A percentile compares a stretch with the other conserved stretches of the same genome.
Evolutionary conservation across 2,888 invertebrate genomes (phyloP).

Genomic region (Tetheella fluctuosa): DNA sequence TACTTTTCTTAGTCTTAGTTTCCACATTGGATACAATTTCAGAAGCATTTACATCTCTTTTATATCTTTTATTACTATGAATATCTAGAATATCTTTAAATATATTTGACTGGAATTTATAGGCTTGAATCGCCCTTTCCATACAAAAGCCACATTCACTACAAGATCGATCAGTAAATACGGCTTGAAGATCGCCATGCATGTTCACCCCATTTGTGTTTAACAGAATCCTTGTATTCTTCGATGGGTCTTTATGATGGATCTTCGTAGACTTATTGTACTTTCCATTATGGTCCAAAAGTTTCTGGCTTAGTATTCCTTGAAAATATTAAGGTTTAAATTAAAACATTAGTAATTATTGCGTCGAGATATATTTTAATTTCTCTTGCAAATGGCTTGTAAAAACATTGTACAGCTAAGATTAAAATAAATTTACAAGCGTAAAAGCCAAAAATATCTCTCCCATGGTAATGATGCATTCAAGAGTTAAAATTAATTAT

Average conservation of each 20-base stretch:
- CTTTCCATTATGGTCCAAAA: slow-evolving; percentile 5
- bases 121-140: slow-evolving; percentile 52
- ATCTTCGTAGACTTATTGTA: slow-evolving; percentile 16
- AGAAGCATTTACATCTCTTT: slow-evolving; percentile 34
- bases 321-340: slow-evolving; percentile 24
- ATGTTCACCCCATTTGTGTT: slow-evolving; percentile 36
- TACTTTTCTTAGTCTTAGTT: slow-evolving; percentile 30
- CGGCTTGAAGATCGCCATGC: slow-evolving; percentile 41
- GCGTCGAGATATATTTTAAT: background rate
- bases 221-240: slow-evolving; percentile 3
- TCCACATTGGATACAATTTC: slow-evolving; percentile 21
- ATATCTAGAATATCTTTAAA: slow-evolving; percentile 30
- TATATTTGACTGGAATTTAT: slow-evolving; percentile 38
- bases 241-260: background rate
- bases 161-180: slow-evolving; percentile 51
- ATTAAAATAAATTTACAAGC: background rate
- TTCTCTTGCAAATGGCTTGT: background rate
- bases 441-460: too few species aligned
- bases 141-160: slow-evolving; percentile 56
- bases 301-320: slow-evolving; percentile 19
- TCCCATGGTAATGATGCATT: too few species aligned
- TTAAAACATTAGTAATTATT: background rate
- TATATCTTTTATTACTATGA: slow-evolving; percentile 30
- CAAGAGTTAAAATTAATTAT: too few species aligned
- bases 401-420: background rate